A percentile compares a stretch with the other conserved stretches of the same genome.
These are phyloP conservation scores for Tuta absoluta DNA, from an alignment of 2,888 invertebrate species.

Conservation along the genomic window DNA sequence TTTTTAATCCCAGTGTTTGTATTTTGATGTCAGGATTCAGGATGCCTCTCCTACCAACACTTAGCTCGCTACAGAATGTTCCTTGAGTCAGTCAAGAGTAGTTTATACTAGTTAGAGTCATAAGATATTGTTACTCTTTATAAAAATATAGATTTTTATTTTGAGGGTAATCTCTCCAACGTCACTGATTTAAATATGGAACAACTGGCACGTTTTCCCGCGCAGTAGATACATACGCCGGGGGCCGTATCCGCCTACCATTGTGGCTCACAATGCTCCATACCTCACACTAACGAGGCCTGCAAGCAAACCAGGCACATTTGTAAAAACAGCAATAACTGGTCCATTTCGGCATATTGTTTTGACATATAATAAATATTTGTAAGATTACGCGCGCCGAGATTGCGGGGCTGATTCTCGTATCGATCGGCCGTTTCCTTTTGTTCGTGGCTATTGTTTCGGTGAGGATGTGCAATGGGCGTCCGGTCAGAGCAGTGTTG, in stretches of 20 bases:
- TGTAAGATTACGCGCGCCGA: slow-evolving; percentile 71
- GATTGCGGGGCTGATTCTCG: slow-evolving; percentile 70
- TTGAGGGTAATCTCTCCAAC: slow-evolving; percentile 46
- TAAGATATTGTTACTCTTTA: too few relatives aligned
- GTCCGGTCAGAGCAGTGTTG: slow-evolving; percentile 44
- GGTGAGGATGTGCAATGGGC: slow-evolving; percentile 46
- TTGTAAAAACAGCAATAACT: slow-evolving; percentile 80
- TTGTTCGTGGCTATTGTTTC: slow-evolving; percentile 61
- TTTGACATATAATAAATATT: slow-evolving; percentile 82
- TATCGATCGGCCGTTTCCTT: slow-evolving; percentile 63
- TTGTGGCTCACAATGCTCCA: slow-evolving; percentile 76
- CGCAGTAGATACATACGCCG: slow-evolving; percentile 52
- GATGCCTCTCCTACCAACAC: too few relatives aligned
- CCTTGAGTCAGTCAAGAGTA: too few relatives aligned
- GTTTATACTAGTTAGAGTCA: too few relatives aligned
- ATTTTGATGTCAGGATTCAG: too few relatives aligned
- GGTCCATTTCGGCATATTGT: slow-evolving; percentile 80
- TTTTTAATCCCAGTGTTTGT: too few relatives aligned
- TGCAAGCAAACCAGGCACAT: slow-evolving; percentile 75
- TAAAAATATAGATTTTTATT: neutral
- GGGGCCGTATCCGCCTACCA: slow-evolving; percentile 69
- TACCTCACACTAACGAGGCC: slow-evolving; percentile 80
- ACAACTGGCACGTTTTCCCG: slow-evolving; percentile 31
- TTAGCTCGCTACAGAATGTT: too few relatives aligned
- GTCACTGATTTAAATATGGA: slow-evolving; percentile 70